phyloP scores from a whole-genome alignment of 2,113 vertebrate genomes.

The Ellobius talpinus region DNA sequence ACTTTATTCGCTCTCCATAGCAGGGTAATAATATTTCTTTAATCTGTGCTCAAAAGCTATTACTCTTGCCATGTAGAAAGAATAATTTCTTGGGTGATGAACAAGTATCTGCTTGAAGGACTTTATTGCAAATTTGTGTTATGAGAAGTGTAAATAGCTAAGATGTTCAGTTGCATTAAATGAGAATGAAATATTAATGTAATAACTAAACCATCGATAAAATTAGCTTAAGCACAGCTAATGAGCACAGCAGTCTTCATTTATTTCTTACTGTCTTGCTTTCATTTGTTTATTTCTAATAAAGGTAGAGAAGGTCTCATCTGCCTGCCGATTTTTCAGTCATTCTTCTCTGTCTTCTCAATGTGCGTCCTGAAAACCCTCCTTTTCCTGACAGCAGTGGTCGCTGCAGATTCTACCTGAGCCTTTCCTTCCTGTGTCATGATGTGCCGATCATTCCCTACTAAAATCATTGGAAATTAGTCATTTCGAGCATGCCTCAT shows the following conservation, averaged over 20 bases:
- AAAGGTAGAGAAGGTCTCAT: slow-evolving; percentile 42
- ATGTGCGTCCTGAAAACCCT: not conserved
- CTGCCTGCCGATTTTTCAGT: not conserved
- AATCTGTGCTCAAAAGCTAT: slow-evolving; percentile 76
- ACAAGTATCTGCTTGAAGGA: slow-evolving; percentile 78
- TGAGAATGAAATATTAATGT: slow-evolving; percentile 71
- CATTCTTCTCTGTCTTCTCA: slow-evolving; percentile 25
- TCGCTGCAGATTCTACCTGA: not conserved
- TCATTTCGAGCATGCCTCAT: not conserved
- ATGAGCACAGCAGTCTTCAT: slow-evolving; percentile 57
- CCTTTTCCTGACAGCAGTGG: not conserved
- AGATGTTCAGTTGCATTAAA: slow-evolving; percentile 69
- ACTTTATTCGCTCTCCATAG: slow-evolving; percentile 74
- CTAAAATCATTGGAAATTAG: not conserved
- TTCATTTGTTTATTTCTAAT: slow-evolving; percentile 69
- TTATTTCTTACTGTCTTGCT: not conserved
- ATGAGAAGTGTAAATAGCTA: slow-evolving; percentile 72
- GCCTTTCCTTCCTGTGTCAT: not conserved
- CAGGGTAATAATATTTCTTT: slow-evolving; percentile 73
- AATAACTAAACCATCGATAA: slow-evolving; percentile 65
- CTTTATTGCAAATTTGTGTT: slow-evolving; percentile 78
- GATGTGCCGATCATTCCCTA: not conserved
- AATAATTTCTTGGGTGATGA: slow-evolving; percentile 81
- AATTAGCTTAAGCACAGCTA: slow-evolving; percentile 71
- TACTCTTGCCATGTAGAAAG: slow-evolving; percentile 72